Conservation (phyloP, 2,888 invertebrate species). For the Drosophila tanythrix region DNA sequence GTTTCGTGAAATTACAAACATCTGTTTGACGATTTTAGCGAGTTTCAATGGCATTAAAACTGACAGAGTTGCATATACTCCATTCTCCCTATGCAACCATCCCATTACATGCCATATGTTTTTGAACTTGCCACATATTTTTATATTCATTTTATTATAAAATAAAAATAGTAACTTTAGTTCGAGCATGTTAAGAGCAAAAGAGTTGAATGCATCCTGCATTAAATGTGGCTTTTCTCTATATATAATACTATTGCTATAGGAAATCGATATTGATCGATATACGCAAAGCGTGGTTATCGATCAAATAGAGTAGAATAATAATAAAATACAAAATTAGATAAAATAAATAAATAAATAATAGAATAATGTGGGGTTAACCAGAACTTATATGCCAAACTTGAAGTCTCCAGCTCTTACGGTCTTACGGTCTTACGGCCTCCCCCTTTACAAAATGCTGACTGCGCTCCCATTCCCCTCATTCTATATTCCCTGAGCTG, state of each 20-base stretch:
- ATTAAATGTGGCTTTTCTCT: neutral
- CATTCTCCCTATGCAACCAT: neutral
- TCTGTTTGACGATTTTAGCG: slow-evolving; percentile 12
- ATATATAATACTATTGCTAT: neutral
- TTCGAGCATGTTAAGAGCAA: neutral
- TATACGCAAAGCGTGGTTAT: neutral
- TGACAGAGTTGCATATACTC: neutral
- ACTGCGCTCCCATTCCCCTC: no score
- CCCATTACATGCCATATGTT: neutral
- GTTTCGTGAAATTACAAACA: slow-evolving; percentile 45
- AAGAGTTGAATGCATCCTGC: neutral
- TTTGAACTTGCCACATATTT: neutral
- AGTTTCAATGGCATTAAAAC: slow-evolving; percentile 1
- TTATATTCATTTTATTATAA: neutral
- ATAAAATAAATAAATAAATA: no score
- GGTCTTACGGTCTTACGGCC: no score
- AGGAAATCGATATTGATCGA: neutral
- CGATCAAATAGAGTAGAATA: neutral
- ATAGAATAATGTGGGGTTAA: neutral
- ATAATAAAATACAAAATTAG: no score
- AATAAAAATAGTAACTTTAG: no score
- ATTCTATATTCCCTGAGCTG: neutral
- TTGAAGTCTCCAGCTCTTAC: neutral
- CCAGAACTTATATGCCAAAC: neutral
- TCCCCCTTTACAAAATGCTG: no score